Evolutionary conservation across 2,888 invertebrate genomes (phyloP), one percentile per base, ranked within the genome.

Genomic region (Hipparchia semele): DNA sequence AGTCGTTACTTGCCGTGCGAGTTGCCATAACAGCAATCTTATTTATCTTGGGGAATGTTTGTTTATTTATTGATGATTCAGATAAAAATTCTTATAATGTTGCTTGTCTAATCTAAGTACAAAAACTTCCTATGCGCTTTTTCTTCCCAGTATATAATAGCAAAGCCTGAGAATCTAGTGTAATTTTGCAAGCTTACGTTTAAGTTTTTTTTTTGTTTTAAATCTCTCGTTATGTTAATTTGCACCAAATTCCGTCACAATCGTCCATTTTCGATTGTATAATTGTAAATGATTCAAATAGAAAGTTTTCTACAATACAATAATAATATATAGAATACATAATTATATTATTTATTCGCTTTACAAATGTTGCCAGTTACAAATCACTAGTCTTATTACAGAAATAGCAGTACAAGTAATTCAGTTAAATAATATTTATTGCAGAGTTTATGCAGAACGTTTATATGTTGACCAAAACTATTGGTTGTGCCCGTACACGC

Each of bases 321-420:
- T 6, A n/a, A n/a, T 7, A 2, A 4, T 39, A 39, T 39, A 39
- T 39, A 39, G 39, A 56, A 7, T 23, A 58, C 8, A 8, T 58
- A 23, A 49, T 49, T 49, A 58, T 58, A 58, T 8, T 23, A 58
- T 7, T 58, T 13, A 58, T 23, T 23, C 23, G 8, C 58, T 58
- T 58, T 58, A 58, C 58, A 60, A 59, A 66, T 61, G 39, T 71
- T 66, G 77, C 78, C 78, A 76, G 73, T 68, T 60, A 39, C 69
- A 65, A 39, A 65, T 66, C 61, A 45, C 74, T 74, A 74, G 71
- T 71, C 74, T 68, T 64, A 59, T 59, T 56, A 66, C 56, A 49
- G 49, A 51, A 46, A 23, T 23, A 9, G 4, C 12, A 54, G 12
- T 54, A n/a, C 53, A 13, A 39, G 5, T 60, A 39, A 51, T 23